Base-by-base conservation (phyloP, 2,888 invertebrate genomes). In the Tortricodes alternella region DNA sequence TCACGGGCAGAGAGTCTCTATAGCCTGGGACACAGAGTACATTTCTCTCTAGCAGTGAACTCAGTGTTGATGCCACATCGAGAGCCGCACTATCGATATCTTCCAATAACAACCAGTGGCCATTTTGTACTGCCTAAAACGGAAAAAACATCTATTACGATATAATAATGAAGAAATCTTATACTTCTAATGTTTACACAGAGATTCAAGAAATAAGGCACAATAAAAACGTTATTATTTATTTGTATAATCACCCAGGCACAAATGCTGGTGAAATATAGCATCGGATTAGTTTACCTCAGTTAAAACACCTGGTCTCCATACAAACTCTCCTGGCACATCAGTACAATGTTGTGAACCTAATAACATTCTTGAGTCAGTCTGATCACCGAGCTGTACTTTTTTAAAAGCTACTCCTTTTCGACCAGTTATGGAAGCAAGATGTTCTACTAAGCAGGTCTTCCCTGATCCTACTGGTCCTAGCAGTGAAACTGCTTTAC, bases 401-500 rank as follows among this genome's bases (percentile, higher is more conserved):
- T 97, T 96, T 59, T 96, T 92, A 58, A 91, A 88, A 0, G 87
- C 86, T 13, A 72, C 61, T 0, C 83, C 81, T 66, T 86, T 85
- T 46, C 94, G 90, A 0, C 97, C 97, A 1, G 97, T 96, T 62
- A 94, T 86, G n/a, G 90, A 84, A 0, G 98, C 98, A 57, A 98
- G 86, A 80, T 97, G 94, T 73, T 98, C 96, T 7, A 98, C 95
- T 2, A 99, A 78, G 0, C 95, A 94, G 0, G 99, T 98, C 90
- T 99, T 99, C 1, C 99, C 99, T 66, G 96, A 96, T 0, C 99
- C 99, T 6, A 99, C 97, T 0, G 97, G 95, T 0, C 98, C 98
- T 80, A 95, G 92, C 0, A 98, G 84, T 60, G 95, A 94, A 38
- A 96, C 89, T 3, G 96, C 92, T 82, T 93, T 88, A n/a, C 91